A percentile compares a stretch with the other conserved stretches of the same genome.
Evolutionary conservation across 1,140 invertebrate genomes (phyloP).

Genomic region (Ips nitidus): DNA sequence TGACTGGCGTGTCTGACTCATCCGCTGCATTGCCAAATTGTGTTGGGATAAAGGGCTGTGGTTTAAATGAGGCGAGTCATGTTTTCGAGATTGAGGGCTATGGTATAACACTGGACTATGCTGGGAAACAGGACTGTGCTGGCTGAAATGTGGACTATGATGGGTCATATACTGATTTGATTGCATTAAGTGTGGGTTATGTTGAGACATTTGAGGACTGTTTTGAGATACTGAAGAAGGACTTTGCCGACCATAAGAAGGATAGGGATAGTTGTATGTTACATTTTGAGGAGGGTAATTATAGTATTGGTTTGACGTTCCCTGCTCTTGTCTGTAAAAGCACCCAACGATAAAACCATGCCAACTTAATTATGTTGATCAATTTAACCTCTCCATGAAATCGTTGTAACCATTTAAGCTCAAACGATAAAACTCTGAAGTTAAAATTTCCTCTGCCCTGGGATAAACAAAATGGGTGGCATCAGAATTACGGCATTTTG

Average conservation of each 20-base stretch:
- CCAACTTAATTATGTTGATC: not conserved
- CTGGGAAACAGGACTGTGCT: slow-evolving; percentile 35
- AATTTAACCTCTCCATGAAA: slow-evolving; percentile 45
- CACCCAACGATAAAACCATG: too few species aligned
- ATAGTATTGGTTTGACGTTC: not conserved
- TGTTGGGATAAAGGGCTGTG: slow-evolving; percentile 29
- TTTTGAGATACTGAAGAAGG: slow-evolving; percentile 17
- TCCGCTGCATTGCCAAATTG: slow-evolving; percentile 18
- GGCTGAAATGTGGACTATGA: slow-evolving; percentile 29
- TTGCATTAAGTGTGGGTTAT: slow-evolving; percentile 28
- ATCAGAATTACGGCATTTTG: slow-evolving; percentile 40
- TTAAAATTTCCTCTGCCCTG: slow-evolving; percentile 40
- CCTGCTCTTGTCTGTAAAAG: not conserved
- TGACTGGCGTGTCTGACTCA: slow-evolving; percentile 38
- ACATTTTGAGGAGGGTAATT: slow-evolving; percentile 14
- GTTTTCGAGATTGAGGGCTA: slow-evolving; percentile 32
- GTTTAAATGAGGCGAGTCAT: slow-evolving; percentile 26
- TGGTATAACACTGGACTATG: slow-evolving; percentile 32
- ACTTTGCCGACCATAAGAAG: slow-evolving; percentile 24
- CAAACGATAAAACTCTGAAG: slow-evolving; percentile 41
- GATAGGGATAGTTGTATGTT: slow-evolving; percentile 24
- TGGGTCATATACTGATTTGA: slow-evolving; percentile 20
- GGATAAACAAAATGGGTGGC: slow-evolving; percentile 34
- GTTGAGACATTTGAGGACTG: slow-evolving; percentile 30
- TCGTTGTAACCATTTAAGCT: slow-evolving; percentile 45